Conservation (phyloP, 2,888 invertebrate genomes). For the Dromius quadrimaculatus region DNA sequence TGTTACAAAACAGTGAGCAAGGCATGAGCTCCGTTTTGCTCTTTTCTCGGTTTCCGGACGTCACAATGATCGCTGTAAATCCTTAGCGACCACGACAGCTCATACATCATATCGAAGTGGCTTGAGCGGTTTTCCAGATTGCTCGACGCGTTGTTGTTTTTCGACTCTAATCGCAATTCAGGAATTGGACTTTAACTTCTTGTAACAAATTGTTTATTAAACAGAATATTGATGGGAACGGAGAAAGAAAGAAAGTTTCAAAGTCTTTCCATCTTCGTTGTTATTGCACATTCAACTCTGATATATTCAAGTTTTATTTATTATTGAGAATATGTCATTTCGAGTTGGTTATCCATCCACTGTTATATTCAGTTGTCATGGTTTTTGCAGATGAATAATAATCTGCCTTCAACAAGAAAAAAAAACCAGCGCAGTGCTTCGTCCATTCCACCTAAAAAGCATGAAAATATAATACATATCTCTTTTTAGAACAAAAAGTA, state of each 20-base stretch:
- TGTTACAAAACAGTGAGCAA: conserved; percentile 27
- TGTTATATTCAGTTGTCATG: too few relatives aligned
- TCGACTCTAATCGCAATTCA: background rate
- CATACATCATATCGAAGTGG: conserved; percentile 44
- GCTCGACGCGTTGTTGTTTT: conserved; percentile 14
- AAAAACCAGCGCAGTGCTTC: too few relatives aligned
- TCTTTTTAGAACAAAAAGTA: too few relatives aligned
- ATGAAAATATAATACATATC: too few relatives aligned
- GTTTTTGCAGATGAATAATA: too few relatives aligned
- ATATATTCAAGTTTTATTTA: background rate
- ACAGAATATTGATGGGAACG: background rate
- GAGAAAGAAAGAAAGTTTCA: too few relatives aligned
- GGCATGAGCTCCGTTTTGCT: conserved; percentile 23
- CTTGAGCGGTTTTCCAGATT: background rate
- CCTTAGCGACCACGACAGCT: conserved; percentile 40
- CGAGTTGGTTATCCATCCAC: too few relatives aligned
- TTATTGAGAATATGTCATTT: too few relatives aligned
- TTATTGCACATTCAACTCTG: too few relatives aligned
- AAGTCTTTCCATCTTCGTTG: too few relatives aligned
- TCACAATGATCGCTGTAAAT: conserved; percentile 50
- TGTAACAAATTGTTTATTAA: conserved; percentile 15
- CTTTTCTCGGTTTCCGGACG: conserved; percentile 49
- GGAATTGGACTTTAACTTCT: conserved; percentile 13
- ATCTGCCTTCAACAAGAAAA: too few relatives aligned
- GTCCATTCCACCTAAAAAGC: too few relatives aligned